These are phyloP conservation scores for Rhyacophila brunnea DNA, from an alignment of 1,140 invertebrate genomes.

Conservation along the genomic window DNA sequence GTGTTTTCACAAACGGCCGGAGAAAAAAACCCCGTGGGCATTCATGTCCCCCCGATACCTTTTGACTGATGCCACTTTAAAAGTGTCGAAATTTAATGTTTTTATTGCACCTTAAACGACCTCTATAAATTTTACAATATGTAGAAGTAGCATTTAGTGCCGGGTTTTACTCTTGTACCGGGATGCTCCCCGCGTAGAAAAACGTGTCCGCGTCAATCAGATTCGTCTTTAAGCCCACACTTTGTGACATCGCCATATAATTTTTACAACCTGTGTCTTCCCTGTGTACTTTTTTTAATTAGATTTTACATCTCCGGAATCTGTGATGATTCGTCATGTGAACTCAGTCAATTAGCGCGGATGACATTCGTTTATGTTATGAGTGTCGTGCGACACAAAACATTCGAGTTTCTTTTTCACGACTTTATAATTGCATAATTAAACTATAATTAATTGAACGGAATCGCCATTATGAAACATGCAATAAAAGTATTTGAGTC, in stretches of 20 bases:
- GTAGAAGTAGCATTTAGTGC: conserved; percentile 31
- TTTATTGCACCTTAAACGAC: conserved; percentile 34
- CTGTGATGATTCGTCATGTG: no score
- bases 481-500: no score
- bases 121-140: conserved; percentile 37
- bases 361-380: neutral
- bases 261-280: conserved; percentile 12
- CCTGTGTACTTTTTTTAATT: neutral
- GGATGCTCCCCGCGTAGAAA: neutral
- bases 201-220: neutral
- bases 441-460: no score
- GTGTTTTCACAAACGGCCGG: neutral
- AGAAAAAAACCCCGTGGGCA: conserved; percentile 19
- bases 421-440: no score
- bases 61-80: conserved; percentile 31
- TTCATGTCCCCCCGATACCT: conserved; percentile 6
- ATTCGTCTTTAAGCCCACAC: neutral
- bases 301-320: neutral
- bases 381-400: neutral
- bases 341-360: no score
- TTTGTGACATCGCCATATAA: conserved; percentile 23
- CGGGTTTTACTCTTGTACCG: conserved; percentile 9
- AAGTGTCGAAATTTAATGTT: conserved; percentile 38
- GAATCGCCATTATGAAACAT: no score
- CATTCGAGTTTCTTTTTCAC: neutral